These are phyloP conservation scores for Oreochromis niloticus DNA, from an alignment of 2,113 vertebrate species.

Conservation along the genomic window DNA sequence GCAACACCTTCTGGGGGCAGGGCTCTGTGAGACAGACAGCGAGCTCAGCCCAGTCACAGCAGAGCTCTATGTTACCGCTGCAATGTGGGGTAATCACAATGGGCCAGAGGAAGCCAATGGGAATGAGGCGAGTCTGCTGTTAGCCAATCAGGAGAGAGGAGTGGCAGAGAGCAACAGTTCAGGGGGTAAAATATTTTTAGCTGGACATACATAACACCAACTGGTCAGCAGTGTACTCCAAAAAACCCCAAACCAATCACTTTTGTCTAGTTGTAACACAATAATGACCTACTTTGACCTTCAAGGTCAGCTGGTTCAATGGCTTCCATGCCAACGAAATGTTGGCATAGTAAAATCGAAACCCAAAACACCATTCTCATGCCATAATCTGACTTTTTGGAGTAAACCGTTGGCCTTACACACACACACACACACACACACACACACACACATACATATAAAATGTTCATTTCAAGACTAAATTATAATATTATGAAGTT, in stretches of 20 bases:
- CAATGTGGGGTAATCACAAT: conserved; percentile 68
- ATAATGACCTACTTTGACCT: background rate
- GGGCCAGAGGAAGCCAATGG: conserved; percentile 63
- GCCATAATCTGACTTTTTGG: background rate
- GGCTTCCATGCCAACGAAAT: background rate
- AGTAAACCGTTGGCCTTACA: background rate
- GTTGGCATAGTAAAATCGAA: background rate
- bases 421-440: background rate
- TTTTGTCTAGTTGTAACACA: background rate
- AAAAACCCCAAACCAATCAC: rapidly evolving
- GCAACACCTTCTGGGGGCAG: conserved; percentile 65
- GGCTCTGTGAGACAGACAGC: conserved; percentile 58
- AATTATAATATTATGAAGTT: background rate
- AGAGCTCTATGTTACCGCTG: conserved; percentile 50
- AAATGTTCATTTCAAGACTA: rapidly evolving
- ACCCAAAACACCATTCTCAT: background rate
- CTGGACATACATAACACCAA: background rate
- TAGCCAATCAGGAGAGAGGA: conserved; percentile 58
- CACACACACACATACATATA: background rate
- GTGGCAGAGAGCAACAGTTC: conserved; percentile 55
- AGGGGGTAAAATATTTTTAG: conserved; percentile 42
- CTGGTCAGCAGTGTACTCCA: background rate
- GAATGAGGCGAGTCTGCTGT: conserved; percentile 52
- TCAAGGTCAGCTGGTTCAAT: background rate
- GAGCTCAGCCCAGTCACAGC: conserved; percentile 65